Evolutionary conservation across 2,888 invertebrate genomes (phyloP), one percentile per base, ranked within the genome.

Genomic region (Andricus curvator): DNA sequence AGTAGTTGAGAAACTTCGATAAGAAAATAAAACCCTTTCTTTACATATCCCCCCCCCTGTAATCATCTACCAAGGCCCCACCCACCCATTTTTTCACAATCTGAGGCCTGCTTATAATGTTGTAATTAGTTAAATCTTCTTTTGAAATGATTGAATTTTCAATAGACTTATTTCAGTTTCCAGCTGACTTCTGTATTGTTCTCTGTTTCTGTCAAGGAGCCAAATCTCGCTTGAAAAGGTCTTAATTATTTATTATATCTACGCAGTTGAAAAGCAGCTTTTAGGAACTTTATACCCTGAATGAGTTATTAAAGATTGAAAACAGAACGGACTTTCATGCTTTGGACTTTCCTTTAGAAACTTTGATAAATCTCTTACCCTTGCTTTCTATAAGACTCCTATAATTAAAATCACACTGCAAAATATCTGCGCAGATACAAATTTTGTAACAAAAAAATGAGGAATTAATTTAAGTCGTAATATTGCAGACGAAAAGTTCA

Each of bases 231-330:
- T 68, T 25, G 22, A 41, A 68, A 68, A 41, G 48, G 17, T 68
- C 68, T 48, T 48, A 68, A 68, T 68, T 68, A 68, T 68, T 48
- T 68, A 48, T 68, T 13, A n/a, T n/a, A 56, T 44, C 44, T 44
- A 48, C 17, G 22, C 22, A 44, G 25, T 68, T 68, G 44, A 68
- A 25, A 68, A 48, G 68, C 68, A 68, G 48, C 44, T 68, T 68
- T 25, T 25, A 15, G 13, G 68, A 44, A 68, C 15, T 68, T 68
- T 68, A 22, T 41, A 48, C 13, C 41, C 44, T 68, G 41, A 68
- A 68, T 68, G 15, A 68, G 68, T 44, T 68, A 44, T 15, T 56
- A 9, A 56, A 56, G 22, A 41, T 41, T 25, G 68, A 48, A 22
- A 17, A 44, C 22, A 44, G 48, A 68, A 25, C 22, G 6, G 20